A percentile compares a stretch with the other conserved stretches of the same genome.
phyloP scores from a whole-genome alignment of 2,888 invertebrate genomes.

The Agrilus cyanescens region DNA sequence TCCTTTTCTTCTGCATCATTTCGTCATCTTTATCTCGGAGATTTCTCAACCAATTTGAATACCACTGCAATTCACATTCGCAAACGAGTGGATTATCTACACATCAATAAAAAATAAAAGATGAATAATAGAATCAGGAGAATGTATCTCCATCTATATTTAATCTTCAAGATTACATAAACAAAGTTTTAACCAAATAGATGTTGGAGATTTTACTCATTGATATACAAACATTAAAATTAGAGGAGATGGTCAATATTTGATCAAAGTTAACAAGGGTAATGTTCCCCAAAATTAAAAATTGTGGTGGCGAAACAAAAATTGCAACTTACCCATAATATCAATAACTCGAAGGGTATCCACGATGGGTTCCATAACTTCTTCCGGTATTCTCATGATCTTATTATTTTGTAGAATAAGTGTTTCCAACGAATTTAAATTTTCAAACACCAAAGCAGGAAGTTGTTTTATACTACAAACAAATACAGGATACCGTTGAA shows the following conservation, averaged over 20 bases:
- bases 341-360: slow-evolving; percentile 79
- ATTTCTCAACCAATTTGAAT: slow-evolving; percentile 67
- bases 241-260: no score
- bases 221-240: no score
- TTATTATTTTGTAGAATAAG: slow-evolving; percentile 82
- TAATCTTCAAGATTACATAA: no score
- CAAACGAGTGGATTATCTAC: slow-evolving; percentile 81
- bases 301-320: no score
- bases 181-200: no score
- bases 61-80: slow-evolving; percentile 82
- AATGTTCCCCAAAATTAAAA: no score
- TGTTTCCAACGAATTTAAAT: slow-evolving; percentile 80
- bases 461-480: slow-evolving; percentile 62
- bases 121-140: neutral
- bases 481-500: slow-evolving; percentile 1
- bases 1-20: slow-evolving; percentile 78
- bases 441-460: slow-evolving; percentile 76
- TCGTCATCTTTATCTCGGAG: slow-evolving; percentile 74
- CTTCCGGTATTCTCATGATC: slow-evolving; percentile 68
- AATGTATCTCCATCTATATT: no score
- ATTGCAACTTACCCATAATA: slow-evolving; percentile 60
- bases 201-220: no score
- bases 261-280: no score
- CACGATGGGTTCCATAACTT: slow-evolving; percentile 78
- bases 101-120: slow-evolving; percentile 14